phyloP scores from a whole-genome alignment of 2,888 invertebrate genomes.

The Dynastes hyllus region DNA sequence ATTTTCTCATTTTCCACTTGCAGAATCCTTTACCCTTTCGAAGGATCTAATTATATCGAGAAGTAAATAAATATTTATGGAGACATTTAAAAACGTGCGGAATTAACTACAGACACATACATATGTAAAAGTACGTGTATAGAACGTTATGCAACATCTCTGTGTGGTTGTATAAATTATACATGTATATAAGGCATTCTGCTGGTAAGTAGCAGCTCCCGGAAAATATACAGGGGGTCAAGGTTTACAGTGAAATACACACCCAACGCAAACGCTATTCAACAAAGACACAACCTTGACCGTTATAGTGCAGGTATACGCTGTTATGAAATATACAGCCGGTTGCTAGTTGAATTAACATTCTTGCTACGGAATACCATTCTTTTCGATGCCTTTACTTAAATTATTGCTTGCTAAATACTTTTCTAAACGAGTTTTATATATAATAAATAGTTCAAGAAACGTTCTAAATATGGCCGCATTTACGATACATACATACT shows the following conservation, averaged over 20 bases:
- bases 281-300: slow-evolving; percentile 49
- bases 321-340: slow-evolving; percentile 42
- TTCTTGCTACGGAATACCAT: slow-evolving; percentile 39
- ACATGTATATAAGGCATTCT: slow-evolving; percentile 25
- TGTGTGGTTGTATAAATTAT: slow-evolving; percentile 10
- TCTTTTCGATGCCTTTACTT: slow-evolving; percentile 24
- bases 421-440: not conserved
- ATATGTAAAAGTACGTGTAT: not conserved
- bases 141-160: slow-evolving; percentile 20
- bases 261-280: slow-evolving; percentile 29
- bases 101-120: not conserved
- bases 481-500: too few species aligned
- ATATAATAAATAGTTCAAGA: too few species aligned
- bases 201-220: slow-evolving; percentile 38
- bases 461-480: too few species aligned
- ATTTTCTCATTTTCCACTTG: too few species aligned
- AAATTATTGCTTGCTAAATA: not conserved
- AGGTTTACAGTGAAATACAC: slow-evolving; percentile 43
- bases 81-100: not conserved
- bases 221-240: slow-evolving; percentile 45
- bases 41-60: too few species aligned
- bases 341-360: slow-evolving; percentile 43
- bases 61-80: too few species aligned
- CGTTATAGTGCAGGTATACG: slow-evolving; percentile 35
- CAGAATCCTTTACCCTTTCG: too few species aligned